Base-by-base conservation (phyloP, 2,888 invertebrate genomes). In the Acrocyrtus sp. region DNA sequence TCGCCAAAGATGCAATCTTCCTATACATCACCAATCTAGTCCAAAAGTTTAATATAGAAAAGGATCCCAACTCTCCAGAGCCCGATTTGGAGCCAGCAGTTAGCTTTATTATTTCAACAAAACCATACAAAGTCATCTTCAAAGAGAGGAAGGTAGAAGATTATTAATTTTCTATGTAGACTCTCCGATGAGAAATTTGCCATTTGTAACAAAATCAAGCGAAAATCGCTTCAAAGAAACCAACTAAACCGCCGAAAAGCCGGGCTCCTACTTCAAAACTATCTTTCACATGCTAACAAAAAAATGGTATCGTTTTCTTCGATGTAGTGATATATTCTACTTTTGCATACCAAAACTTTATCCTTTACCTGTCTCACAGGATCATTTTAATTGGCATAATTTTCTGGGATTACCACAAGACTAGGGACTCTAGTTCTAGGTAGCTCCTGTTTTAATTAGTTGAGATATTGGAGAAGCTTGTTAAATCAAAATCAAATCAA, bases 41-140 rank as follows among this genome's bases (percentile, higher is more conserved):
- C 3, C 70, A 70, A 51, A 63, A 57, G 19, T 70, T 70, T 58
- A 41, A 63, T 8, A 39, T 70, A 12, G 19, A 26, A 0, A 3
- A 3, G 1, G 69, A 61, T 21, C 62, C 61, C 0, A 12, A 57
- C 17, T 3, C 26, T 15, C 70, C 70, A 1, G n/a, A n/a, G n/a
- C 29, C 26, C 0, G 51, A 54, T 39, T 27, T 69, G n/a, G 69
- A 62, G 10, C 62, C 54, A 3, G 56, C 56, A 4, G 50, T 62
- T 17, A 69, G 48, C 39, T 69, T 69, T 39, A 17, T 61, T 17
- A n/a, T 69, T 34, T 6, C 17, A 15, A 1, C 54, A 2, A 56
- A 62, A 48, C 62, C 62, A 2, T 62, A 47, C 27, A 26, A 60
- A 21, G 60, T 50, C n/a, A 21, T 47, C 0, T 60, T 68, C 47